Evolutionary conservation across 1,140 invertebrate genomes (phyloP).

Genomic region (Probaryconus sp.): DNA sequence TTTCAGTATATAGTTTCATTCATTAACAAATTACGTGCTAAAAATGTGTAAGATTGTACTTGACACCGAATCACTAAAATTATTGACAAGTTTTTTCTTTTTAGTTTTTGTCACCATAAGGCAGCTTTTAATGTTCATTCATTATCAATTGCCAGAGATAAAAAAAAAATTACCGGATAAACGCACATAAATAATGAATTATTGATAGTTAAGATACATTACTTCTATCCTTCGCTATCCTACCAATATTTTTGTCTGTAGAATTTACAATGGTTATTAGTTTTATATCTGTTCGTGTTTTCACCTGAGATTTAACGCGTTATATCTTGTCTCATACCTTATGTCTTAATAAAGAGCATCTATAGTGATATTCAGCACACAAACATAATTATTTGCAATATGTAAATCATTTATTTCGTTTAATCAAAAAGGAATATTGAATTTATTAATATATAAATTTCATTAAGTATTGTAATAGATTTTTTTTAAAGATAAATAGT

Average conservation of each 20-base stretch:
- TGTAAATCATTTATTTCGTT: not conserved
- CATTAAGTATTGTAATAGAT: no score
- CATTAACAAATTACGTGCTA: no score
- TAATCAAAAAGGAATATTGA: no score
- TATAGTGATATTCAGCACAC: constrained; percentile 20
- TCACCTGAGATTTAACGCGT: constrained; percentile 42
- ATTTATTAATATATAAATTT: no score
- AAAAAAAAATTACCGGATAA: constrained; percentile 22
- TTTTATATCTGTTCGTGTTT: constrained; percentile 49
- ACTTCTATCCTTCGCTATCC: constrained; percentile 14
- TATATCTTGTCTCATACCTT: constrained; percentile 51
- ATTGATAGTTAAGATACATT: constrained; percentile 36
- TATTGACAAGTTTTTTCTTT: no score
- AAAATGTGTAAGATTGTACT: no score
- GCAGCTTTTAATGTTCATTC: constrained; percentile 43
- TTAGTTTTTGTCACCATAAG: constrained; percentile 38
- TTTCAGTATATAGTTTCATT: no score
- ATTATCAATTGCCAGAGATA: constrained; percentile 23
- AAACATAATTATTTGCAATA: constrained; percentile 18
- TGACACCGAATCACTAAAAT: no score
- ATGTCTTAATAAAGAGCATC: constrained; percentile 52
- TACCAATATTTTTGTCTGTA: constrained; percentile 30
- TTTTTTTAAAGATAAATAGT: no score
- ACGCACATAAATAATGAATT: constrained; percentile 36
- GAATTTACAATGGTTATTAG: constrained; percentile 42